Conservation (phyloP, 2,113 vertebrate genomes). For the Columba janthina region DNA sequence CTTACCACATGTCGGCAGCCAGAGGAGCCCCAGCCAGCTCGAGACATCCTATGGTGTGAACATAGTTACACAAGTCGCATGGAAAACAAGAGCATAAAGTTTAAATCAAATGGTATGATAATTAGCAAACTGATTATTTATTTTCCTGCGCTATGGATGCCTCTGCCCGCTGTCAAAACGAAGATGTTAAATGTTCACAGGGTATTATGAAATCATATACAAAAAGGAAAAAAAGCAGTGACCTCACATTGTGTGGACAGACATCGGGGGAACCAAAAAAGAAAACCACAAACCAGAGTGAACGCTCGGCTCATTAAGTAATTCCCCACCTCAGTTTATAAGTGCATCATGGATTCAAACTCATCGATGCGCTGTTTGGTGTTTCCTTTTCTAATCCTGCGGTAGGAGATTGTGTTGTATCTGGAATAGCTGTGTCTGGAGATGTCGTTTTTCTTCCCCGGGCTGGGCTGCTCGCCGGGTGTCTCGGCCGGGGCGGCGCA, state of each 20-base stretch:
- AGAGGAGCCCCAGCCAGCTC: background rate
- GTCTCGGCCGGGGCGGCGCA: constrained; percentile 64
- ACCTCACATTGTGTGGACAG: background rate
- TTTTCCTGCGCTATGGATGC: background rate
- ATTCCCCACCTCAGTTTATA: constrained; percentile 63
- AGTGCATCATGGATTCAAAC: constrained; percentile 91
- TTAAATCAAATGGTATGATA: background rate
- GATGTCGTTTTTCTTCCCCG: constrained; percentile 76
- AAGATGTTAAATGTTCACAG: constrained; percentile 30
- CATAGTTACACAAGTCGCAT: background rate
- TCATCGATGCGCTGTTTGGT: constrained; percentile 91
- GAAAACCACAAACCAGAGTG: background rate
- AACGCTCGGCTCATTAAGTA: background rate
- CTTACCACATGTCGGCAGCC: background rate
- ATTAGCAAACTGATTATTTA: constrained; percentile 49
- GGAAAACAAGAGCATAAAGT: background rate
- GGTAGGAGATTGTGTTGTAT: constrained; percentile 93
- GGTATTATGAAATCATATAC: constrained; percentile 34
- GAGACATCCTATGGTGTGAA: background rate
- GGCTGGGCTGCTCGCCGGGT: constrained; percentile 44
- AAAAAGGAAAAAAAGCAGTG: constrained; percentile 17
- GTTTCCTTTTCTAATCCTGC: constrained; percentile 92
- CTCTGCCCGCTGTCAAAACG: constrained; percentile 1
- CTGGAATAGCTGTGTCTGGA: constrained; percentile 82
- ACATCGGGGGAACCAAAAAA: background rate